Evolutionary conservation across 2,797 vertebrate genomes (phyloP).

Genomic region (Micrastur ruficollis): DNA sequence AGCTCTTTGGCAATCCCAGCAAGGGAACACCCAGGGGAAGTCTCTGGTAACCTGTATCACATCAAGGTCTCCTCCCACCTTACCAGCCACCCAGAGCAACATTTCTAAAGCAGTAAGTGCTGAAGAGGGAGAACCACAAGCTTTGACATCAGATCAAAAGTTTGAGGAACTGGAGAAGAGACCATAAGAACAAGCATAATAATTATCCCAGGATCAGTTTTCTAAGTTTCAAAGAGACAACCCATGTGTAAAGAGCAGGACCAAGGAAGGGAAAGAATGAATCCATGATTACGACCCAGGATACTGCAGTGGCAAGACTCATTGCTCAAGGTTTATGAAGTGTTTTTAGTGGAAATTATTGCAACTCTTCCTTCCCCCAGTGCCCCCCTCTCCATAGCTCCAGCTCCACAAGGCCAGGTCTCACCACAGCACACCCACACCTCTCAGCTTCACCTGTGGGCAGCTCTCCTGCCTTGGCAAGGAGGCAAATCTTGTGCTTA

Average conservation of each 20-base stretch:
- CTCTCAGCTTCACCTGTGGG: not conserved
- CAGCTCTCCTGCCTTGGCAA: not conserved
- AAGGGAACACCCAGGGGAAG: not conserved
- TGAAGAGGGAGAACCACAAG: not conserved
- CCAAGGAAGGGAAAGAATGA: not conserved
- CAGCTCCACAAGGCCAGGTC: not conserved
- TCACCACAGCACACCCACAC: accelerated
- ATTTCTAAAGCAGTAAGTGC: not conserved
- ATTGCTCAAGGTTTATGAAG: not conserved
- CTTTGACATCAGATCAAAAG: not conserved
- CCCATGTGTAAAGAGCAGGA: not conserved
- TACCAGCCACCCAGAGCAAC: not conserved
- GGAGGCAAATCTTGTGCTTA: not conserved
- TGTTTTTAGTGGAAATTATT: not conserved
- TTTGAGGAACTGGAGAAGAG: not conserved
- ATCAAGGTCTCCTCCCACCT: not conserved
- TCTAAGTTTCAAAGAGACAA: not conserved
- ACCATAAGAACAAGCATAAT: not conserved
- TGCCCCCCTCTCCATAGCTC: not conserved
- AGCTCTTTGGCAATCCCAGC: not conserved
- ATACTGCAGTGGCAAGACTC: not conserved
- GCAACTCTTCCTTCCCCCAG: not conserved
- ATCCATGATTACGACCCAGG: not conserved
- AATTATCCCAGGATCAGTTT: not conserved
- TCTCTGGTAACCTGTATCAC: not conserved